These are phyloP conservation scores for Chrysodeixis includens DNA, from an alignment of 2,888 invertebrate species.

Conservation along the genomic window DNA sequence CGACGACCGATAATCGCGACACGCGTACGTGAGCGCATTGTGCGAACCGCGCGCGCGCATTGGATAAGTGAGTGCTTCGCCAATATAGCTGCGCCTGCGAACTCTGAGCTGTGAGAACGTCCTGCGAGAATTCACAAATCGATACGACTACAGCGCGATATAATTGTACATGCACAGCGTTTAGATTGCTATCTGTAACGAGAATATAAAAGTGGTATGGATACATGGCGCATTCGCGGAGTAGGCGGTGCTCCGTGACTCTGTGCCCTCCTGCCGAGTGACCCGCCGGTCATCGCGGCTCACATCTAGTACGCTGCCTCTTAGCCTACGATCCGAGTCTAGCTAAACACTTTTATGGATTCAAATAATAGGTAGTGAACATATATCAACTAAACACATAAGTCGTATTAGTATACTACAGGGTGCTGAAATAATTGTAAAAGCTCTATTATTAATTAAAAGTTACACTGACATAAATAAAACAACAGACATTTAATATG, in stretches of 20 bases:
- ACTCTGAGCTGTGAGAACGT: slow-evolving; percentile 64
- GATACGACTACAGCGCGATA: slow-evolving; percentile 58
- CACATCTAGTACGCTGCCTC: slow-evolving; percentile 69
- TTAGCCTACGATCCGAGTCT: slow-evolving; percentile 61
- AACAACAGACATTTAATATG: slow-evolving; percentile 9
- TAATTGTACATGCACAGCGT: slow-evolving; percentile 58
- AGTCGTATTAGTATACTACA: background rate
- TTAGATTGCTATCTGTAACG: slow-evolving; percentile 64
- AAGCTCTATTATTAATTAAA: too few relatives aligned
- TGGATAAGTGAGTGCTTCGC: slow-evolving; percentile 59
- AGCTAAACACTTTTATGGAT: slow-evolving; percentile 52
- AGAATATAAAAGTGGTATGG: slow-evolving; percentile 65
- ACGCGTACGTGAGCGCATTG: slow-evolving; percentile 86
- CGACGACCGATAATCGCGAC: slow-evolving; percentile 87
- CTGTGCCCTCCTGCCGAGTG: slow-evolving; percentile 70
- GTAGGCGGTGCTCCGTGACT: slow-evolving; percentile 64
- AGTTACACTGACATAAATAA: too few relatives aligned
- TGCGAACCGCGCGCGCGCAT: slow-evolving; percentile 73
- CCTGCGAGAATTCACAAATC: slow-evolving; percentile 75
- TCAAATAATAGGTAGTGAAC: slow-evolving; percentile 30
- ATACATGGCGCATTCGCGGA: slow-evolving; percentile 65
- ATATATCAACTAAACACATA: background rate
- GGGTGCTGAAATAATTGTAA: too few relatives aligned
- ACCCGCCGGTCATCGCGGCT: slow-evolving; percentile 75
- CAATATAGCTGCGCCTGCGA: slow-evolving; percentile 54